Evolutionary conservation across 2,888 invertebrate genomes (phyloP).

Genomic region (Pseudeuparius sepicola): DNA sequence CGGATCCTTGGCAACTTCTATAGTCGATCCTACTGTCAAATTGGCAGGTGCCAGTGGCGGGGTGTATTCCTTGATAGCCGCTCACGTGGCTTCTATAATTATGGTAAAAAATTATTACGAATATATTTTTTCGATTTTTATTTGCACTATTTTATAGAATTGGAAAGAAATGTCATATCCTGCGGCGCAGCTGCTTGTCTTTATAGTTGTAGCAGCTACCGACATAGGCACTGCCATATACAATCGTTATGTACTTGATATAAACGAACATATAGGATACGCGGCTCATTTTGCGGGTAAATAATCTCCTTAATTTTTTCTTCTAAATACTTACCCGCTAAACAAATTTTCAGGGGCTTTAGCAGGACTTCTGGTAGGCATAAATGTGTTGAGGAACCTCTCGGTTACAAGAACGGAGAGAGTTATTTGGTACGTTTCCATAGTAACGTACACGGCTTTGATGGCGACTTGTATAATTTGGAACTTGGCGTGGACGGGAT

Average conservation of each 20-base stretch:
- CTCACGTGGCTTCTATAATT: constrained; percentile 85
- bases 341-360: constrained; percentile 58
- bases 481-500: constrained; percentile 28
- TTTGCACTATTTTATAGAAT: constrained; percentile 74
- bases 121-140: too few relatives aligned
- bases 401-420: constrained; percentile 50
- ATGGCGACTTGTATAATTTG: constrained; percentile 47
- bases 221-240: constrained; percentile 90
- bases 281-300: constrained; percentile 61
- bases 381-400: constrained; percentile 54
- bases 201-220: constrained; percentile 67
- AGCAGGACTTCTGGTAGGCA: constrained; percentile 66
- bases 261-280: constrained; percentile 77
- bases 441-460: constrained; percentile 57
- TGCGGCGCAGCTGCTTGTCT: constrained; percentile 70
- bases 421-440: constrained; percentile 56
- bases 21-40: constrained; percentile 69
- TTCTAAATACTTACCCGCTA: too few relatives aligned
- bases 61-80: constrained; percentile 87
- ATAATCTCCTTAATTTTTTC: not conserved
- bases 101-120: constrained; percentile 54
- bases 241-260: constrained; percentile 64
- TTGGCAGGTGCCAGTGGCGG: constrained; percentile 93
- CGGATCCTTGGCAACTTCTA: constrained; percentile 76
- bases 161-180: constrained; percentile 97